Evolutionary conservation across 2,888 invertebrate genomes (phyloP).

Genomic region (Pristionchus maxplancki): DNA sequence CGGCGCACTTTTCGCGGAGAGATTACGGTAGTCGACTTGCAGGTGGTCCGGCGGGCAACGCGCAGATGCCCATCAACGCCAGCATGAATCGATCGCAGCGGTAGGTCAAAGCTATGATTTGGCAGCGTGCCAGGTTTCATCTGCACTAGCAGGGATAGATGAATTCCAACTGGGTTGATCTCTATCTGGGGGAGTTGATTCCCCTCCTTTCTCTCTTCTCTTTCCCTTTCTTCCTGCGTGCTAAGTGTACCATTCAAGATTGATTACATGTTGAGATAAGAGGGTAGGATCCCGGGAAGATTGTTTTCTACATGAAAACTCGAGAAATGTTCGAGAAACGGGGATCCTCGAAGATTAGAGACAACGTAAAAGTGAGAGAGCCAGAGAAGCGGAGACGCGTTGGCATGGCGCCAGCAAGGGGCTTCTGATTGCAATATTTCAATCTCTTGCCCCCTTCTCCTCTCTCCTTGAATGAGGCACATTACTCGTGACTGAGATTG

Average conservation of each 20-base stretch:
- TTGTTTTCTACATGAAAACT: neutral
- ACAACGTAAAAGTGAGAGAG: no score
- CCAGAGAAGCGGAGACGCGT: no score
- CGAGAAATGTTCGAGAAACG: neutral
- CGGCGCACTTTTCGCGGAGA: neutral
- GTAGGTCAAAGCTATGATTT: constrained; percentile 54
- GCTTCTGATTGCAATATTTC: no score
- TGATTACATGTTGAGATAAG: constrained; percentile 35
- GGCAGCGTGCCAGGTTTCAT: neutral
- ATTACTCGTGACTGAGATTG: neutral
- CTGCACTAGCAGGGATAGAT: neutral
- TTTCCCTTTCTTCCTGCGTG: neutral
- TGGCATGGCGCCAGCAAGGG: no score
- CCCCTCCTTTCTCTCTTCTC: constrained; percentile 6
- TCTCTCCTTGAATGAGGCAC: neutral
- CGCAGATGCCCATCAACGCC: constrained; percentile 60
- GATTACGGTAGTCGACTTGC: constrained; percentile 43
- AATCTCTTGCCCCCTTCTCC: no score
- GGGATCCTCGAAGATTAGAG: no score
- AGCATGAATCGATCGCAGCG: constrained; percentile 69
- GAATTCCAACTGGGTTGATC: constrained; percentile 24
- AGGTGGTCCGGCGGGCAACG: constrained; percentile 47
- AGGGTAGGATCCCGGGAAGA: neutral
- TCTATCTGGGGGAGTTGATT: constrained; percentile 22
- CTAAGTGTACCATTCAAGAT: constrained; percentile 26